Evolutionary conservation across 2,888 invertebrate species (phyloP).

Genomic region (Erebia aethiops): DNA sequence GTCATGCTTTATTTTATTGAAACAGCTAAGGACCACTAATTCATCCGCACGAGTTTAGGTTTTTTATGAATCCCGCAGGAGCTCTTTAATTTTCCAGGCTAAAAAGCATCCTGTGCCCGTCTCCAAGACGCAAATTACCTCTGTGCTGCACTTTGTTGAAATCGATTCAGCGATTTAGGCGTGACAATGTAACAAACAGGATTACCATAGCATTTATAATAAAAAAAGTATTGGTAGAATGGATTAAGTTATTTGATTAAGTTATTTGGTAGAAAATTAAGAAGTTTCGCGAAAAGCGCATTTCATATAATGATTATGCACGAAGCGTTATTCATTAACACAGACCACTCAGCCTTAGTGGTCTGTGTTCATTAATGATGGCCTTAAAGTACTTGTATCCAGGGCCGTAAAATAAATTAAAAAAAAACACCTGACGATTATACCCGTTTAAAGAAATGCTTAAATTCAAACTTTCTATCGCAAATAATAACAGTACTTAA

Average conservation of each 20-base stretch:
- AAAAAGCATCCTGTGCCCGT: neutral
- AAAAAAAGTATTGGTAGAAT: neutral
- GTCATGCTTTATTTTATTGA: neutral
- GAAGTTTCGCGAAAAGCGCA: neutral
- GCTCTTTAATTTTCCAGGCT: neutral
- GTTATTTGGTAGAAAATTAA: neutral
- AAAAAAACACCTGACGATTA: conserved; percentile 3
- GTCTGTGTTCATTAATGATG: too few species aligned
- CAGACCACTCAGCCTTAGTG: too few species aligned
- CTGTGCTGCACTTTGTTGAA: neutral
- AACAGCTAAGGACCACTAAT: neutral
- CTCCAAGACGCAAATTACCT: too few species aligned
- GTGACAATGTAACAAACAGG: too few species aligned
- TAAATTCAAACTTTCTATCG: conserved; percentile 40
- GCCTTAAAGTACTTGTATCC: too few species aligned
- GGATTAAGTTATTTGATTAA: neutral
- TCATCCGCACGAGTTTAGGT: neutral
- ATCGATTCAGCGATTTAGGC: neutral
- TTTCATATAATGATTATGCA: neutral
- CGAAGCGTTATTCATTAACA: neutral
- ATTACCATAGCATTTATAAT: too few species aligned
- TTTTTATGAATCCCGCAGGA: neutral
- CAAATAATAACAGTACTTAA: conserved; percentile 38
- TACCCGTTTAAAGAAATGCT: conserved; percentile 21
- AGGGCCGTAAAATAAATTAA: too few species aligned